A percentile compares a stretch with the other conserved stretches of the same genome.
These are phyloP conservation scores for Lineus longissimus DNA, from an alignment of 1,140 invertebrate genomes.

Conservation along the genomic window DNA sequence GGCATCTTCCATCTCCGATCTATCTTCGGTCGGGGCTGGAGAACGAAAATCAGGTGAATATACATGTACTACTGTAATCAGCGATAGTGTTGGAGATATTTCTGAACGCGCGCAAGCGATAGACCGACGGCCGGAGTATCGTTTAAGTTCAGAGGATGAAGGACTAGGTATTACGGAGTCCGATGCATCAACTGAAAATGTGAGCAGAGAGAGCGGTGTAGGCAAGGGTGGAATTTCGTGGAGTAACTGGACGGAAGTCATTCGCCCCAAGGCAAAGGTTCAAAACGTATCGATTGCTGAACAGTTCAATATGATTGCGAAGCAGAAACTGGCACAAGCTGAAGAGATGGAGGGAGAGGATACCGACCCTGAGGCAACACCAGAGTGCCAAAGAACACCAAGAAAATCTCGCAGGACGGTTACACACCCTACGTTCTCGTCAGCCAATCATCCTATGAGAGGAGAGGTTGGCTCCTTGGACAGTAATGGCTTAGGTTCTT, in stretches of 20 bases:
- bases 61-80: no score
- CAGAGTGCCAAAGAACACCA: background rate
- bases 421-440: background rate
- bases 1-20: no score
- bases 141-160: background rate
- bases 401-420: background rate
- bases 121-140: background rate
- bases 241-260: background rate
- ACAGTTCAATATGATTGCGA: background rate
- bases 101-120: background rate
- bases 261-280: background rate
- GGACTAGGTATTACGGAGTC: background rate
- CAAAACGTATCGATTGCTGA: background rate
- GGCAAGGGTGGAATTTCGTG: background rate
- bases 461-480: background rate
- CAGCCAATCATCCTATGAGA: background rate
- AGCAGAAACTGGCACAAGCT: background rate
- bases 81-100: background rate
- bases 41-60: no score
- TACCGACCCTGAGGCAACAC: background rate
- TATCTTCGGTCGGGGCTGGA: no score
- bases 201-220: background rate
- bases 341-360: background rate
- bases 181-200: background rate
- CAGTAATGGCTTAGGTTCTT: constrained; percentile 1